Base-by-base conservation (phyloP, 2,113 vertebrate genomes). In the Neoarius graeffei region DNA sequence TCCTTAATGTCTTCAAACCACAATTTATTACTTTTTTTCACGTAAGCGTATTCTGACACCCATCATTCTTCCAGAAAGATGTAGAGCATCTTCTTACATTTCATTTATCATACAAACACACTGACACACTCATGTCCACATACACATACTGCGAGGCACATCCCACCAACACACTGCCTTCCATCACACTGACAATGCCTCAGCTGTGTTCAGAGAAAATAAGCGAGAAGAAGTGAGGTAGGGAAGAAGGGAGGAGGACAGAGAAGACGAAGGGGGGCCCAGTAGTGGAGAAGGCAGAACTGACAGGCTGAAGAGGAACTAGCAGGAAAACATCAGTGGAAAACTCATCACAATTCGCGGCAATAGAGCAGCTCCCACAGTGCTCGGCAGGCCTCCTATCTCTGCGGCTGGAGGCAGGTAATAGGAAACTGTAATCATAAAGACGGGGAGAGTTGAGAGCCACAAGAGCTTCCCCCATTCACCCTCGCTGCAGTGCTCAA, bases 391-490 rank as follows among this genome's bases (percentile, higher is more conserved):
- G 94, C 94, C 93, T 94, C 93, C 93, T 93, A 95, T 95, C 95
- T 95, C 92, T 92, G 86, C 91, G 93, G 94, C 95, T 95, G 92
- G 92, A 93, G 94, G 92, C 93, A 94, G 94, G 93, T 95, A 96
- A 96, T 95, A 92, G 94, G 93, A 94, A 94, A 93, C 93, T 94
- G 91, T 93, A 93, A 91, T 93, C 92, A 94, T 95, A 94, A 95
- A 94, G 93, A 93, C 91, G 86, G 88, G 90, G 91, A 93, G 91
- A 92, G 90, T 77, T 48, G 48, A 76, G 90, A 91, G 90, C 90
- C 92, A 93, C 91, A 91, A 91, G 91, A 93, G 93, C 93, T 93
- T 90, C 89, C 81, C 86, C 85, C 93, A 92, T 94, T 94, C 92
- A 91, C 59, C 25, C 67, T 88, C 77, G 60, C 83, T 85, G 81